A percentile compares a stretch with the other conserved stretches of the same genome.
Evolutionary conservation across 2,113 vertebrate species (phyloP).

Genomic region (Oenanthe oenanthe): DNA sequence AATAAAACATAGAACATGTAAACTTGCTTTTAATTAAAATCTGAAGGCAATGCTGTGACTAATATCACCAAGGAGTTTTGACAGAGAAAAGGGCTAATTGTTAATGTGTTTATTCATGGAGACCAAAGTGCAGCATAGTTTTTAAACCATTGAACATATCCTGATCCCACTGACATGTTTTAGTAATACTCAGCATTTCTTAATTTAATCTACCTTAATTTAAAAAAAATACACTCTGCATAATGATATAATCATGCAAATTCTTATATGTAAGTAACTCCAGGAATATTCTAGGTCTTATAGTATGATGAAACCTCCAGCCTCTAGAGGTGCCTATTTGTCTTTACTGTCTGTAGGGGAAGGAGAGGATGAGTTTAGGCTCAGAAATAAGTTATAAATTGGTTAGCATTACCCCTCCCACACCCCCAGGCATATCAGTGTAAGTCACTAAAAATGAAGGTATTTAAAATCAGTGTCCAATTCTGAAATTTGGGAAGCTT

Average conservation of each 20-base stretch:
- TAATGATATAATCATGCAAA: not conserved
- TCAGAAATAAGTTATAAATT: not conserved
- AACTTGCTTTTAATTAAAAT: not conserved
- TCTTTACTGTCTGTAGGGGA: not conserved
- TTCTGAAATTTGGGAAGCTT: not conserved
- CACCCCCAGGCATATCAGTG: not conserved
- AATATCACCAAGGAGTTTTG: not conserved
- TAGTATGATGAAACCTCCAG: not conserved
- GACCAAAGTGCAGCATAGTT: not conserved
- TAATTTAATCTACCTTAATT: not conserved
- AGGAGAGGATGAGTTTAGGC: not conserved
- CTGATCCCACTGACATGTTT: not conserved
- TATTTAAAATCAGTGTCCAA: not conserved
- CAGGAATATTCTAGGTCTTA: not conserved
- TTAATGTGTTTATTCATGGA: not conserved
- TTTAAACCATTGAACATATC: not conserved
- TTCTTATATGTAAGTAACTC: not conserved
- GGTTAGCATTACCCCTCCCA: accelerated
- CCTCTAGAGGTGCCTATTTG: not conserved
- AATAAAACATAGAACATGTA: not conserved
- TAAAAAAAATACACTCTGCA: not conserved
- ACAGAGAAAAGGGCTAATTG: not conserved
- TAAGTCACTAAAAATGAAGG: not conserved
- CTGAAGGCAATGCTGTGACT: not conserved
- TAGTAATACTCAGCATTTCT: not conserved